phyloP scores from a whole-genome alignment of 2,888 invertebrate species.

The Autographa gamma region DNA sequence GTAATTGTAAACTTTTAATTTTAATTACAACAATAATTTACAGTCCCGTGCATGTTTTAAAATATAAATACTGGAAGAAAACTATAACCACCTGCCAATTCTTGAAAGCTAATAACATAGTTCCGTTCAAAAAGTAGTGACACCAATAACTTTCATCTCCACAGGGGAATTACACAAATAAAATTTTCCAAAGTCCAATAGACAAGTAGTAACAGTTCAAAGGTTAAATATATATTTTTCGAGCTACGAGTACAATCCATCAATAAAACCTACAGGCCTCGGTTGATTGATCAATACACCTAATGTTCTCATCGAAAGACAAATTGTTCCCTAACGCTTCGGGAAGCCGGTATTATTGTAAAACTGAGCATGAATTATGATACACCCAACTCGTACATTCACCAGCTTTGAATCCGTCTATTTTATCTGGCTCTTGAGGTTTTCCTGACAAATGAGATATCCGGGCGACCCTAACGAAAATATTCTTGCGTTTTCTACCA shows the following conservation, averaged over 20 bases:
- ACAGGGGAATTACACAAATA: background rate
- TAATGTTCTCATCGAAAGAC: constrained; percentile 37
- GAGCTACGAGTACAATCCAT: constrained; percentile 19
- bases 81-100: no score
- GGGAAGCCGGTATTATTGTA: constrained; percentile 48
- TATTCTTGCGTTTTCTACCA: constrained; percentile 63
- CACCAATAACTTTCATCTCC: background rate
- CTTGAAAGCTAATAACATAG: no score
- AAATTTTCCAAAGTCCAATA: background rate
- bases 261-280: constrained; percentile 21
- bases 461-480: constrained; percentile 63
- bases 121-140: background rate
- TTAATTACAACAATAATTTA: constrained; percentile 17
- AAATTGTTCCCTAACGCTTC: constrained; percentile 41
- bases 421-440: constrained; percentile 76
- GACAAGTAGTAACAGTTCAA: background rate
- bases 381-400: constrained; percentile 58
- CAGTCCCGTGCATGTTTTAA: background rate
- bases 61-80: background rate
- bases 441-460: constrained; percentile 72
- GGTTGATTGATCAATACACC: constrained; percentile 47
- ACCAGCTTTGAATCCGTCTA: constrained; percentile 65
- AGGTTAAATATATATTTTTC: background rate
- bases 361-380: constrained; percentile 61
- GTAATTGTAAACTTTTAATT: constrained; percentile 18